phyloP scores from a whole-genome alignment of 30 jellyfish, hydroid and myxozoan genomes.

The Euphysa ruthae region DNA sequence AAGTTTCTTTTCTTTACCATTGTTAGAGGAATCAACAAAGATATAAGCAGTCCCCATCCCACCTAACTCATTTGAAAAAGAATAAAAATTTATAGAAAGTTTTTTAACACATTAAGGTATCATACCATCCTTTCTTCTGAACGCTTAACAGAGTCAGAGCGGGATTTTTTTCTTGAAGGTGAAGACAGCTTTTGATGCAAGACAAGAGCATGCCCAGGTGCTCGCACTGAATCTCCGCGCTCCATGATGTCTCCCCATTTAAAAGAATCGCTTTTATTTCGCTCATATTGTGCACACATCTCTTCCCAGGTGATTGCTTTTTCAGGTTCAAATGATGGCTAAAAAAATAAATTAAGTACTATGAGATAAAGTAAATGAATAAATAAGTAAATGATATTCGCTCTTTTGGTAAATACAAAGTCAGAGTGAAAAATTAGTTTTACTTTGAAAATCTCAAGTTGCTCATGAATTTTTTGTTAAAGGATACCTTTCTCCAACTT shows the following conservation, averaged over 20 bases:
- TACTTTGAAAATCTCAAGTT: too few species aligned
- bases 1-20: too few species aligned
- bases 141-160: slow-evolving; percentile 88
- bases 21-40: too few species aligned
- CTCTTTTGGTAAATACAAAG: too few species aligned
- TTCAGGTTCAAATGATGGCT: slow-evolving; percentile 11
- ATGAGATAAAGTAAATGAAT: too few species aligned
- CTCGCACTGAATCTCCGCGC: slow-evolving; percentile 58
- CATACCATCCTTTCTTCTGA: slow-evolving; percentile 89
- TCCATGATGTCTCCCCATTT: slow-evolving; percentile 76
- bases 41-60: too few species aligned
- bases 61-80: too few species aligned
- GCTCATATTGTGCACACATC: slow-evolving; percentile 72
- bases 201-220: slow-evolving; percentile 93
- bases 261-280: slow-evolving; percentile 44
- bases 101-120: not conserved
- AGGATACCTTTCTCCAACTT: too few species aligned
- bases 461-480: too few species aligned
- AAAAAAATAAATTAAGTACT: not conserved
- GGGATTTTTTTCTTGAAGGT: slow-evolving; percentile 78
- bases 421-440: too few species aligned
- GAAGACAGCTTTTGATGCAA: slow-evolving; percentile 92
- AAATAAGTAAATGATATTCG: too few species aligned
- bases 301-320: slow-evolving; percentile 75
- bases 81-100: too few species aligned